Percentiles rank a stretch among this genome's conserved stretches.
Evolutionary conservation across 1,140 invertebrate species (phyloP).

Genomic region (Sinonovacula constricta): DNA sequence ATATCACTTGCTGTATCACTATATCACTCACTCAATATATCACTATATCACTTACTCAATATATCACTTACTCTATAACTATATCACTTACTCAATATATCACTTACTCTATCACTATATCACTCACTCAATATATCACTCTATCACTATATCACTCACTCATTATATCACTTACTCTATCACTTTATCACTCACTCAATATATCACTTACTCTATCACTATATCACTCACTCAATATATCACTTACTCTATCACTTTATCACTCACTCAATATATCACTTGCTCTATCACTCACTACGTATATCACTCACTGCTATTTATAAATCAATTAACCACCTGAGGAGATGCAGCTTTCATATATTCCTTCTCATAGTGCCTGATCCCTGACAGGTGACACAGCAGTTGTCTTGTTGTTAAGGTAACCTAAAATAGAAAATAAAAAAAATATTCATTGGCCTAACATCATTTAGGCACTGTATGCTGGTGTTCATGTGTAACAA

Average conservation of each 20-base stretch:
- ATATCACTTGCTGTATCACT: too few relatives aligned
- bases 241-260: neutral
- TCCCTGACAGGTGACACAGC: conserved; percentile 81
- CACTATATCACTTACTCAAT: too few relatives aligned
- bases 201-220: neutral
- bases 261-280: neutral
- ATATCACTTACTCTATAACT: too few relatives aligned
- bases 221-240: neutral
- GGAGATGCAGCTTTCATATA: conserved; percentile 59
- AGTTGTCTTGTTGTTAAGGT: conserved; percentile 81
- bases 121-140: too few relatives aligned
- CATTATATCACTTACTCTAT: neutral
- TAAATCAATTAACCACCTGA: conserved; percentile 21
- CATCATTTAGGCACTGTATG: too few relatives aligned
- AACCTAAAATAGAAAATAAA: too few relatives aligned
- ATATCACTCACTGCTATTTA: neutral
- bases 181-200: neutral
- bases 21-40: too few relatives aligned
- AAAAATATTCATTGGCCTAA: too few relatives aligned
- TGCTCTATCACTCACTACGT: neutral
- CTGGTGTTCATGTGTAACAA: too few relatives aligned
- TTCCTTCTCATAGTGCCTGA: conserved; percentile 81
- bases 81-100: too few relatives aligned
- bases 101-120: too few relatives aligned
- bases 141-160: neutral